phyloP scores from a whole-genome alignment of 2,888 invertebrate species.

The Brachynemurus nebulosus region DNA sequence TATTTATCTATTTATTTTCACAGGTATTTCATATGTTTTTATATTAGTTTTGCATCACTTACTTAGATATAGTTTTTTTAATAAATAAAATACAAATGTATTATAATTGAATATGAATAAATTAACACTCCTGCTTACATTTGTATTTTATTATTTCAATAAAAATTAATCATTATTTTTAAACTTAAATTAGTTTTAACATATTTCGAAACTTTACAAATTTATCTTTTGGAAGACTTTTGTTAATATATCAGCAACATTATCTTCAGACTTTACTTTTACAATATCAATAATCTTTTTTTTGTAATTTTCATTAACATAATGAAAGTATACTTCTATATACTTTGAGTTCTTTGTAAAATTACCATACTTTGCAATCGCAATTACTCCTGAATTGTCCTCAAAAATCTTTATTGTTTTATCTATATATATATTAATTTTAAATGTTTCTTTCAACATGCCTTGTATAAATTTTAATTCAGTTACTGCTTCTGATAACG shows the following conservation, averaged over 20 bases:
- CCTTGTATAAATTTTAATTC: conserved; percentile 14
- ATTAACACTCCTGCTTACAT: conserved; percentile 12
- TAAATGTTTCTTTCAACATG: no score
- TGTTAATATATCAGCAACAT: background rate
- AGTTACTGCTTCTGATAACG: no score
- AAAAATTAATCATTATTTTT: background rate
- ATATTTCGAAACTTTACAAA: conserved; percentile 13
- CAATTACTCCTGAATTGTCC: conserved; percentile 21
- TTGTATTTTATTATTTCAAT: conserved; percentile 4
- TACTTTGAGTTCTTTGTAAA: no score
- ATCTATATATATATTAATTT: conserved; percentile 12
- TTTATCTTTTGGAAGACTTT: conserved; percentile 11
- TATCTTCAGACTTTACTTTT: background rate
- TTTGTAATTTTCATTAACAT: no score
- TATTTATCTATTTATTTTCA: no score
- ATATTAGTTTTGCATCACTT: no score
- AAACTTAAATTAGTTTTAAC: conserved; percentile 9
- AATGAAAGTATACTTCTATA: no score
- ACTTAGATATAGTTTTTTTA: no score
- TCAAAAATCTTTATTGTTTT: conserved; percentile 19
- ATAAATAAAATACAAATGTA: background rate
- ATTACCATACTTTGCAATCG: no score
- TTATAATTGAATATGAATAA: background rate
- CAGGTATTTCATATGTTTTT: no score
- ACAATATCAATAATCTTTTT: no score